A percentile compares a stretch with the other conserved stretches of the same genome.
These are phyloP conservation scores for Artemia sinica DNA, from an alignment of 2,888 invertebrate species.

Conservation along the genomic window DNA sequence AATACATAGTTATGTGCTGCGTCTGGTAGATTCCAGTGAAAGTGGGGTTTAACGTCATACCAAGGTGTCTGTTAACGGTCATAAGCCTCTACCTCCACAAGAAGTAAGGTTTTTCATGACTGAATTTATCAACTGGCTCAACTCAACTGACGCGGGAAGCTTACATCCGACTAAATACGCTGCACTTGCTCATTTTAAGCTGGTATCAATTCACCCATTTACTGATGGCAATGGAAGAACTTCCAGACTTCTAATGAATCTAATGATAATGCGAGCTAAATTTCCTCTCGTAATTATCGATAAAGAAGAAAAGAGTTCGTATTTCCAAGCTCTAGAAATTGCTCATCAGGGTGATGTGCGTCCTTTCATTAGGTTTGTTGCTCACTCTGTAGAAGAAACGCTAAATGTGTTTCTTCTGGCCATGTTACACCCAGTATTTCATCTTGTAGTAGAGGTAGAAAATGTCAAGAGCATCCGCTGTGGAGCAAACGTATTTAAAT, in stretches of 20 bases:
- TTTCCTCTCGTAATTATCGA: slow-evolving; percentile 88
- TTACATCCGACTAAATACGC: slow-evolving; percentile 86
- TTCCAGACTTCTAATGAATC: slow-evolving; percentile 84
- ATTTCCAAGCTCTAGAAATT: slow-evolving; percentile 69
- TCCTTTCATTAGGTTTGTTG: slow-evolving; percentile 89
- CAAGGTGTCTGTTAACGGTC: slow-evolving; percentile 88
- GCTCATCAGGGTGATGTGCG: slow-evolving; percentile 88
- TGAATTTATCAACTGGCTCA: slow-evolving; percentile 79
- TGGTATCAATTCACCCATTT: slow-evolving; percentile 94
- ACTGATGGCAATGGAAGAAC: slow-evolving; percentile 92
- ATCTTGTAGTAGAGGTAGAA: no score
- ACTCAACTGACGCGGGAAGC: slow-evolving; percentile 63
- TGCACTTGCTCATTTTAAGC: slow-evolving; percentile 85
- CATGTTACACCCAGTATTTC: no score
- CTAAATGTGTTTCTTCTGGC: no score
- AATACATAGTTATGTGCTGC: slow-evolving; percentile 78
- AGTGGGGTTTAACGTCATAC: slow-evolving; percentile 72
- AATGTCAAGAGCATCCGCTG: no score
- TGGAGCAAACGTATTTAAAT: no score
- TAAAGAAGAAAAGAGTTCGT: slow-evolving; percentile 58
- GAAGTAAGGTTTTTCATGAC: slow-evolving; percentile 64
- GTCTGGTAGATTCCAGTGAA: slow-evolving; percentile 81
- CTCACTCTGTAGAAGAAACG: slow-evolving; percentile 73
- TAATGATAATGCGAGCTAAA: slow-evolving; percentile 81
- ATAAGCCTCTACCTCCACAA: slow-evolving; percentile 71